Evolutionary conservation across 2,888 invertebrate genomes (phyloP).

Genomic region (Torymus auratus): DNA sequence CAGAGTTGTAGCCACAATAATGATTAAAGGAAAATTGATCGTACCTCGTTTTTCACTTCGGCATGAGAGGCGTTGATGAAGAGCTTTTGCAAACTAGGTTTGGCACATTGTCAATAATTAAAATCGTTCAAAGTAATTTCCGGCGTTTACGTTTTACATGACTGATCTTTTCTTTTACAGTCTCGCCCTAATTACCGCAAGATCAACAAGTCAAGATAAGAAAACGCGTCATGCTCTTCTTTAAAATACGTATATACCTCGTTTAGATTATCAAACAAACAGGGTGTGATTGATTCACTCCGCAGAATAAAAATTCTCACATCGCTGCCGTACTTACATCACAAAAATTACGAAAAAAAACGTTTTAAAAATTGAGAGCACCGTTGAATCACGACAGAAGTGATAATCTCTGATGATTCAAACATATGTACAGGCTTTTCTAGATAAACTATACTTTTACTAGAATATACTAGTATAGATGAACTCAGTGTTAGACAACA

Average conservation of each 20-base stretch:
- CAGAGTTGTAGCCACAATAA: not conserved
- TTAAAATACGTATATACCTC: not conserved
- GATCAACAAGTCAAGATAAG: conserved; percentile 47
- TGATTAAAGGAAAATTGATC: not conserved
- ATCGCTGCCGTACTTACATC: no score
- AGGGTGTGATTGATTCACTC: conserved; percentile 25
- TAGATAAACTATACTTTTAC: no score
- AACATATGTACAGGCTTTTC: no score
- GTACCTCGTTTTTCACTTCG: conserved; percentile 2
- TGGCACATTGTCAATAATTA: conserved; percentile 41
- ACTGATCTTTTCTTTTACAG: conserved; percentile 29
- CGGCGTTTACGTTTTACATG: conserved; percentile 21
- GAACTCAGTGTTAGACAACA: no score
- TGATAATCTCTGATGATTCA: no score
- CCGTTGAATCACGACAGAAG: no score
- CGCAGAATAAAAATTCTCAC: not conserved
- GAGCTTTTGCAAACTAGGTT: conserved; percentile 26
- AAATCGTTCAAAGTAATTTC: conserved; percentile 44
- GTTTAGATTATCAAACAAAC: conserved; percentile 20
- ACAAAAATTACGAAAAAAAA: no score
- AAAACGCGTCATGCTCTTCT: not conserved
- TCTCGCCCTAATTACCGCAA: conserved; percentile 41
- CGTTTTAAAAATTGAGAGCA: no score
- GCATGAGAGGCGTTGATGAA: not conserved
- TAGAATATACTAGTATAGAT: no score